phyloP scores from a whole-genome alignment of 2,113 vertebrate species.

The Probosciger aterrimus region DNA sequence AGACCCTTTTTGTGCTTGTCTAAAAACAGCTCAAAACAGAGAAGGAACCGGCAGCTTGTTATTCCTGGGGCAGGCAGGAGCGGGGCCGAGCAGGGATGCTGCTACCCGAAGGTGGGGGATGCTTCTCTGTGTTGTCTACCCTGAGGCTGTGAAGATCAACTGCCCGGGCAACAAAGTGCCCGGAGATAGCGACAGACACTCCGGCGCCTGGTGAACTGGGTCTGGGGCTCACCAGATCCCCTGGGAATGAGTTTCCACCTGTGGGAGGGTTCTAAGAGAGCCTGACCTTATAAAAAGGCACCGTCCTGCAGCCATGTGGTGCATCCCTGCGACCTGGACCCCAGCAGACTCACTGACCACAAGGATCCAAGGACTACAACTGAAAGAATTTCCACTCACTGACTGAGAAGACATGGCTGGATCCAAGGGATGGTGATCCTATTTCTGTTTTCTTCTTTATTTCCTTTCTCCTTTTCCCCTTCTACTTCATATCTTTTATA shows the following conservation, averaged over 20 bases:
- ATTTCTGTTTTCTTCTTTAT: neutral
- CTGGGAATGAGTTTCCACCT: neutral
- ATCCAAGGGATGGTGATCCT: neutral
- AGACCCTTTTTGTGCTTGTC: neutral
- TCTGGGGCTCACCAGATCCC: neutral
- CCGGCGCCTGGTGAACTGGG: neutral
- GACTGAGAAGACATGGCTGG: neutral
- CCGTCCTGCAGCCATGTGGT: neutral
- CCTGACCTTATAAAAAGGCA: neutral
- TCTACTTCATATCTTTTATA: neutral
- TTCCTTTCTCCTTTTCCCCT: neutral
- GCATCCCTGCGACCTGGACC: neutral
- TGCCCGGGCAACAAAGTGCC: too few species aligned
- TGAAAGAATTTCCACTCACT: neutral
- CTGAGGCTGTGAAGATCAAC: neutral
- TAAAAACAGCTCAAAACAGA: neutral
- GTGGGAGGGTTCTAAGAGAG: neutral
- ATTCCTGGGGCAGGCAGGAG: neutral
- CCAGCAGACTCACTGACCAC: neutral
- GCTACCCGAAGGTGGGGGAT: neutral
- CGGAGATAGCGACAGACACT: neutral
- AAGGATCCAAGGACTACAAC: neutral
- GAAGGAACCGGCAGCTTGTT: neutral
- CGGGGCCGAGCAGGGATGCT: neutral
- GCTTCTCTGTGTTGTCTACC: neutral